phyloP scores from a whole-genome alignment of 1,140 invertebrate genomes.

The Pogonomyrmex californicus region DNA sequence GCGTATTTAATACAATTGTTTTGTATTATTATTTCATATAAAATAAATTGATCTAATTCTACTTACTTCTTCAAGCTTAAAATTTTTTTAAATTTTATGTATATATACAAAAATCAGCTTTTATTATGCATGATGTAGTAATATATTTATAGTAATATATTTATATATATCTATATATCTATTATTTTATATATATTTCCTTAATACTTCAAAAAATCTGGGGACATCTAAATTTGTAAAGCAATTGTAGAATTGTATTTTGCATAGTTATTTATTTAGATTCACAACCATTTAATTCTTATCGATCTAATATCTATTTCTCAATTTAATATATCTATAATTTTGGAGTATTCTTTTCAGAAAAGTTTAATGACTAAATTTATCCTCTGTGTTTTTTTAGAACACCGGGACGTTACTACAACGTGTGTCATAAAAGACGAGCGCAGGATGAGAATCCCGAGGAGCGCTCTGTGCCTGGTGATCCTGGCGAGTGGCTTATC shows the following conservation, averaged over 20 bases:
- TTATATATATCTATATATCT: no score
- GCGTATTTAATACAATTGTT: neutral
- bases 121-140: neutral
- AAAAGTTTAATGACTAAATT: constrained; percentile 7
- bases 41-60: neutral
- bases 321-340: neutral
- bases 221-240: neutral
- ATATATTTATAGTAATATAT: neutral
- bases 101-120: neutral
- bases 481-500: neutral
- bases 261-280: neutral
- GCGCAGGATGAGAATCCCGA: constrained; percentile 69
- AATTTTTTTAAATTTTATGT: neutral
- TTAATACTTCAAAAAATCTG: neutral
- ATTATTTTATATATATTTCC: neutral
- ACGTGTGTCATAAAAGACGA: neutral
- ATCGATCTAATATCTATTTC: neutral
- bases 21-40: neutral
- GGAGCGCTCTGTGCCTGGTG: constrained; percentile 54
- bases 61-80: neutral
- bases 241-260: neutral
- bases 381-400: constrained; percentile 7
- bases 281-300: neutral
- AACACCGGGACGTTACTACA: constrained; percentile 15
- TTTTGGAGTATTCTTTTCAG: neutral